phyloP scores from a whole-genome alignment of 2,113 vertebrate genomes.

The Columba janthina region DNA sequence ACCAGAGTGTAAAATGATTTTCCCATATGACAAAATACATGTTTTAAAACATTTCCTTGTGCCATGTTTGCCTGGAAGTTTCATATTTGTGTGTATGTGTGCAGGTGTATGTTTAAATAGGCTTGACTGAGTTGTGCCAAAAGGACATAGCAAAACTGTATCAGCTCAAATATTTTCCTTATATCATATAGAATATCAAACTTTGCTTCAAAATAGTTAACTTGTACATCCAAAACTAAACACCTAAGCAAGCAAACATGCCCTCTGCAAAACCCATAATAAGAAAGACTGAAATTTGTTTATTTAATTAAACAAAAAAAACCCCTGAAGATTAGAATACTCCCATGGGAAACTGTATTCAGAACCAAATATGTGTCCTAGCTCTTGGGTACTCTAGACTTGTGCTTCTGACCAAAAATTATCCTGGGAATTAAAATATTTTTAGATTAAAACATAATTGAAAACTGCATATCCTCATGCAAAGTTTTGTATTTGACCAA shows the following conservation, averaged over 20 bases:
- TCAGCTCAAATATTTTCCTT: neutral
- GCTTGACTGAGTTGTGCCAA: neutral
- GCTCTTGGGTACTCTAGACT: neutral
- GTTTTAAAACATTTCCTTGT: neutral
- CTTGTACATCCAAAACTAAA: neutral
- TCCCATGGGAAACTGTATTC: neutral
- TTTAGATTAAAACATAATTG: neutral
- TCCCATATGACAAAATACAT: fast-evolving
- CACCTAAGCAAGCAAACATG: neutral
- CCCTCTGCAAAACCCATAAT: neutral
- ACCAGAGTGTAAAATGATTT: neutral
- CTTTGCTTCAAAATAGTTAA: neutral
- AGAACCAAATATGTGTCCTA: neutral
- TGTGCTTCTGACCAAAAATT: neutral
- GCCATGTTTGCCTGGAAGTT: neutral
- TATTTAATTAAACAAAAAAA: neutral
- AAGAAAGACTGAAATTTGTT: neutral
- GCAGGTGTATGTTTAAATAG: too few relatives aligned
- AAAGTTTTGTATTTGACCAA: neutral
- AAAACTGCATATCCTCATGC: neutral
- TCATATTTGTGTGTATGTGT: fast-evolving
- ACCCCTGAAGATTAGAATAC: neutral
- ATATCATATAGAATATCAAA: neutral
- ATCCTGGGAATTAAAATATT: neutral
- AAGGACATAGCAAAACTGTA: fast-evolving